Base-by-base conservation (phyloP, 2,888 invertebrate genomes). In the Anagyrus pseudococci region DNA sequence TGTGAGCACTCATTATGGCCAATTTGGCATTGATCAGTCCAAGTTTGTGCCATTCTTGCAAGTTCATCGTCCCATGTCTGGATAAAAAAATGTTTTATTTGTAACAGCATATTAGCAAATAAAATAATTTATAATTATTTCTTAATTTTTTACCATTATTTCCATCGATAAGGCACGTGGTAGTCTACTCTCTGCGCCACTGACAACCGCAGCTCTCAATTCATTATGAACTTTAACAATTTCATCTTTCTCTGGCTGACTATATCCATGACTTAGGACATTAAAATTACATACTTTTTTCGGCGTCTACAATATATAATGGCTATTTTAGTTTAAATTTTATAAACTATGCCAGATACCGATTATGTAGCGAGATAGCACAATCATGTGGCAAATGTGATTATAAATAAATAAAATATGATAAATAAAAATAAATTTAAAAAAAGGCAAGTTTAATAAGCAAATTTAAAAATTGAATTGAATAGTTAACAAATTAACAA, bases 21-120 rank as follows among this genome's bases (percentile, higher is more conserved):
- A 55, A 72, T 77, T 33, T 72, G 67, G 65, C 83, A 83, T 61
- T 82, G 82, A 43, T 75, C 71, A 7, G 78, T 80, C 82, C 82
- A 83, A 49, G 76, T 70, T 61, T 79, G 75, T 10, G 82, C 82
- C 26, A 82, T 70, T 0, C 25, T 8, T 0, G 79, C 82, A 37
- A 84, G 64, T 68, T 83, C 82, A 2, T 75, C 17, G 59, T 75
- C 71, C 77, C 77, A 77, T 52, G 7, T 2, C 72, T 75, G 33
- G 23, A 26, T 29, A 37, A 52, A 22, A 46, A 22, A 50, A n/a
- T n/a, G n/a, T n/a, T n/a, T n/a, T n/a, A n/a, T n/a, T n/a, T n/a
- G n/a, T n/a, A n/a, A n/a, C n/a, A n/a, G n/a, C 17, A 29, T 22
- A 29, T 41, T 10, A 26, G 26, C 29, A 33, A 22, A 37, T 20